Percentiles rank a stretch among this genome's conserved stretches.
These are phyloP conservation scores for Cabera pusaria DNA, from an alignment of 2,888 invertebrate species.

Conservation along the genomic window DNA sequence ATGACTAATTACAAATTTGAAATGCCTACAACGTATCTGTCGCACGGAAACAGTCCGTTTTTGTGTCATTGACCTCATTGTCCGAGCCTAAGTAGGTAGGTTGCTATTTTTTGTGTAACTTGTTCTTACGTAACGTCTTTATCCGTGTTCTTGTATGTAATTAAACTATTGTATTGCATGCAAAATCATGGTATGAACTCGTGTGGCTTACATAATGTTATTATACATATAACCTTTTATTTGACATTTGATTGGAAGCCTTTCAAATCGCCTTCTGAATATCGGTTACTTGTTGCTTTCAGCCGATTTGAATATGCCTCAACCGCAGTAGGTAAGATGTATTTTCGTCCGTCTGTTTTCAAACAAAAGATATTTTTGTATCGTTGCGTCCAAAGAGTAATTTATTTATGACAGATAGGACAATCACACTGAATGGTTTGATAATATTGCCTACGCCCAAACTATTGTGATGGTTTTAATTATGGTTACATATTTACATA, in stretches of 20 bases:
- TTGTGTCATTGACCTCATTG: conserved; percentile 73
- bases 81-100: conserved; percentile 55
- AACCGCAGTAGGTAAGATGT: conserved; percentile 36
- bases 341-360: conserved; percentile 50
- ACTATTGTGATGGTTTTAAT: conserved; percentile 16
- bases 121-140: conserved; percentile 58
- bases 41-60: conserved; percentile 63
- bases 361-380: conserved; percentile 45
- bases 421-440: conserved; percentile 17
- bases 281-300: conserved; percentile 58
- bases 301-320: conserved; percentile 37
- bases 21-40: conserved; percentile 58
- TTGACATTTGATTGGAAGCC: conserved; percentile 66
- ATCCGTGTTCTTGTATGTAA: conserved; percentile 57
- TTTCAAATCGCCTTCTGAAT: conserved; percentile 49
- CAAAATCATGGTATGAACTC: conserved; percentile 46
- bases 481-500: conserved; percentile 8
- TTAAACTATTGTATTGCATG: conserved; percentile 66
- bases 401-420: conserved; percentile 38
- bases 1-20: conserved; percentile 63
- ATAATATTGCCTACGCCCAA: conserved; percentile 22
- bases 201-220: conserved; percentile 62
- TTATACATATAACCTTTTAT: conserved; percentile 71
- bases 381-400: conserved; percentile 35
- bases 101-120: conserved; percentile 60